These are phyloP conservation scores for Oreochromis mossambicus DNA, from an alignment of 2,797 vertebrate genomes.

Conservation along the genomic window DNA sequence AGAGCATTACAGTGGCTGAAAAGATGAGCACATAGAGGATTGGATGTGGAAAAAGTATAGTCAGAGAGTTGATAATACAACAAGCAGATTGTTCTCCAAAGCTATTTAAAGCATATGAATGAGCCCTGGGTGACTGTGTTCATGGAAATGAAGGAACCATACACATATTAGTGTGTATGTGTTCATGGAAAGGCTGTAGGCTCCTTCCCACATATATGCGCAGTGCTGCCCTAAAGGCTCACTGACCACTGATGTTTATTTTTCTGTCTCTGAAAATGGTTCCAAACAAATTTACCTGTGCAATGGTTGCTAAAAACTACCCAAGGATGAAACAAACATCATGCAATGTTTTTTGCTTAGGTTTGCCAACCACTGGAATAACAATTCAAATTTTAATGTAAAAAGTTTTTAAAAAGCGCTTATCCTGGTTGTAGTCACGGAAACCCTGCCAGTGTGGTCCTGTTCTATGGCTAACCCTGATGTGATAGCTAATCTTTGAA, in stretches of 20 bases:
- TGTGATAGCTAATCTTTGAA: neutral
- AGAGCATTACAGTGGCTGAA: neutral
- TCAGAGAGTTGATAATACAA: neutral
- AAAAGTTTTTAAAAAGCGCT: rapidly evolving
- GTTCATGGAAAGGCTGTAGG: neutral
- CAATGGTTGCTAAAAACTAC: neutral
- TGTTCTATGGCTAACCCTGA: neutral
- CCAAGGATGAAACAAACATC: neutral
- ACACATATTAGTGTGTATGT: neutral
- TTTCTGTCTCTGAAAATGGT: neutral
- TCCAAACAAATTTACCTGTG: neutral
- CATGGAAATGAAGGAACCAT: neutral
- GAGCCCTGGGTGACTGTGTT: neutral
- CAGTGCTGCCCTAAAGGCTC: neutral
- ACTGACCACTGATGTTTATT: neutral
- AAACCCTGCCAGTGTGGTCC: neutral
- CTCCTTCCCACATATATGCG: neutral
- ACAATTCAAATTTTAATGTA: neutral
- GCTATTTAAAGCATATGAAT: neutral
- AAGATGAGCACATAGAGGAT: neutral
- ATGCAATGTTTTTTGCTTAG: neutral
- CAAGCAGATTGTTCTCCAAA: neutral
- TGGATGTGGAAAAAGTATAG: neutral
- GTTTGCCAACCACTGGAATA: neutral
- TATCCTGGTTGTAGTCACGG: neutral